phyloP scores from a whole-genome alignment of 2,797 vertebrate genomes.

The Percopsis omiscomaycus region DNA sequence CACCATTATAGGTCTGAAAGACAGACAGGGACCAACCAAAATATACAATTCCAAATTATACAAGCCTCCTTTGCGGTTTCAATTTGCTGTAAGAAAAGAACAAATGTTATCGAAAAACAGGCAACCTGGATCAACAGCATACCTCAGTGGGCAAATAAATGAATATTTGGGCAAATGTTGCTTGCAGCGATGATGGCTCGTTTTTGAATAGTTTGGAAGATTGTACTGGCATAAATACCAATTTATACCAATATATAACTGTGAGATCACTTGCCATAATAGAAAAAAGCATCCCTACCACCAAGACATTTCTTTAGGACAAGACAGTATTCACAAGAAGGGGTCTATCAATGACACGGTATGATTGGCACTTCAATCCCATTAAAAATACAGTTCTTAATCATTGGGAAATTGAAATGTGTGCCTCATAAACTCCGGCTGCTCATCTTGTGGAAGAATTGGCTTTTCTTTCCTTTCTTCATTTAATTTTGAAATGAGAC shows the following conservation, averaged over 20 bases:
- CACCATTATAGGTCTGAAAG: slow-evolving; percentile 45
- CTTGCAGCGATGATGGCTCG: slow-evolving; percentile 53
- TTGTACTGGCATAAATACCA: neutral
- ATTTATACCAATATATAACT: slow-evolving; percentile 1
- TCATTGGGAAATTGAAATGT: too few species aligned
- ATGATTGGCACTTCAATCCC: too few species aligned
- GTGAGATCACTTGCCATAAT: slow-evolving; percentile 2
- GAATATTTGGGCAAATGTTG: slow-evolving; percentile 26
- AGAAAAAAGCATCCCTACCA: too few species aligned
- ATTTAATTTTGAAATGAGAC: too few species aligned
- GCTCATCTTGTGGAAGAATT: too few species aligned
- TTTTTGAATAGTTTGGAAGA: slow-evolving; percentile 1
- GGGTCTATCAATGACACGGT: slow-evolving; percentile 10
- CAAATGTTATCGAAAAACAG: slow-evolving; percentile 8
- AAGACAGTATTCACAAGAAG: slow-evolving; percentile 5
- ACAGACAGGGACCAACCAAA: slow-evolving; percentile 26
- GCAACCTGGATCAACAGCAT: neutral
- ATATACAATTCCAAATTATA: slow-evolving; percentile 29
- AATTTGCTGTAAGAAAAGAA: slow-evolving; percentile 11
- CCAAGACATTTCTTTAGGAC: slow-evolving; percentile 1
- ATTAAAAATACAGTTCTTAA: too few species aligned
- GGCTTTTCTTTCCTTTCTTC: too few species aligned
- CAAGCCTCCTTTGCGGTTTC: slow-evolving; percentile 35
- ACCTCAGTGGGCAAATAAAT: slow-evolving; percentile 3
- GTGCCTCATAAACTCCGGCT: too few species aligned